Percentiles rank a stretch among this genome's conserved stretches.
These are phyloP conservation scores for Drosophila neonasuta DNA, from an alignment of 2,888 invertebrate species.

Conservation along the genomic window DNA sequence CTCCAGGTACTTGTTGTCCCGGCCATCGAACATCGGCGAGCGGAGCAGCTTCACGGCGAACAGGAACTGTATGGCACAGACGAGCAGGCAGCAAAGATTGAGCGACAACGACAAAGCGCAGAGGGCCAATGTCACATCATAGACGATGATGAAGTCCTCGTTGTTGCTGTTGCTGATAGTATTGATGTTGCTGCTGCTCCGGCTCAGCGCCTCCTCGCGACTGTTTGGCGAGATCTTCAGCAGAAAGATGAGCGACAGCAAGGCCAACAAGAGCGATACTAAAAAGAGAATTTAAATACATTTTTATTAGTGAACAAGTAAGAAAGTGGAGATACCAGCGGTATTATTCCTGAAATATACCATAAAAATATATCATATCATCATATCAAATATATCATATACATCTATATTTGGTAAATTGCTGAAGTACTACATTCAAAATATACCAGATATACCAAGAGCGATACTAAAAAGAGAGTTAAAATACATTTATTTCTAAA, in stretches of 20 bases:
- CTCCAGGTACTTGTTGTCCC: slow-evolving; percentile 95
- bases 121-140: slow-evolving; percentile 95
- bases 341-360: too few relatives aligned
- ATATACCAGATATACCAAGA: slow-evolving; percentile 82
- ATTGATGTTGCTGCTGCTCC: slow-evolving; percentile 82
- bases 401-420: too few relatives aligned
- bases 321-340: neutral
- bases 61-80: slow-evolving; percentile 96
- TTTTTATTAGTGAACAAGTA: neutral
- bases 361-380: too few relatives aligned
- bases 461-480: slow-evolving; percentile 84
- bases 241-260: slow-evolving; percentile 92
- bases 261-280: slow-evolving; percentile 91
- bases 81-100: slow-evolving; percentile 94
- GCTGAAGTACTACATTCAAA: too few relatives aligned
- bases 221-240: slow-evolving; percentile 89
- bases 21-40: slow-evolving; percentile 89
- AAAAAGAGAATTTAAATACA: neutral
- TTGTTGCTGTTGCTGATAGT: slow-evolving; percentile 83
- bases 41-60: slow-evolving; percentile 96
- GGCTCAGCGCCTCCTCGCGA: slow-evolving; percentile 81
- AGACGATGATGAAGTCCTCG: slow-evolving; percentile 93
- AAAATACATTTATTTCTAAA: too few relatives aligned
- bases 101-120: slow-evolving; percentile 94
- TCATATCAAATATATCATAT: too few relatives aligned